Evolutionary conservation across 2,797 vertebrate species (phyloP), one percentile per base, ranked within the genome.

Genomic region (Chrosomus eos): DNA sequence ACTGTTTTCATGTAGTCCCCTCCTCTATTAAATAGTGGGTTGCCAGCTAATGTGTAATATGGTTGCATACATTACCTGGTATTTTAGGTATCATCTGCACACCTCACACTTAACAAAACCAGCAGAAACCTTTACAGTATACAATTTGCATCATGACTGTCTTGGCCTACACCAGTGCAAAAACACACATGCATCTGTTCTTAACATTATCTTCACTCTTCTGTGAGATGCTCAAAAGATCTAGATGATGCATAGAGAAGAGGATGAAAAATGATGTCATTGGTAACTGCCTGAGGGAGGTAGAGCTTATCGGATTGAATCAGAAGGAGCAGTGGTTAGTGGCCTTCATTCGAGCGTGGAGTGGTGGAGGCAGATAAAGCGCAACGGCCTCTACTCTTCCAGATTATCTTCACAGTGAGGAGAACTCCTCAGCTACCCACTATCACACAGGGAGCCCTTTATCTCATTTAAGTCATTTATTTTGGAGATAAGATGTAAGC

Each of bases 311-410:
- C 92, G 11, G 67, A 33, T 73, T 72, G 81, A 88, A 94, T 94
- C 93, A 88, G 89, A 79, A 86, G 85, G 85, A 85, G 90, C 87
- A 33, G 86, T 73, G 88, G 89, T 86, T 88, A 91, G 91, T 92
- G 92, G 92, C 91, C 92, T 89, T 84, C 87, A 84, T 87, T 87
- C 87, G 86, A 87, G 89, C 89, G 28, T 88, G 70, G 89, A 92
- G 89, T 94, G 94, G 90, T 90, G 88, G 87, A 88, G 89, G 88
- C 92, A 92, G 94, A 95, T 95, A 94, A 95, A 93, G 90, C n/a
- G 26, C 74, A 82, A 77, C 40, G 74, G 74, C 70, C 79, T 82
- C 83, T 86, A 87, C 88, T 88, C 89, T 85, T 87, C 77, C 74
- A 73, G 89, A 92, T 95, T 94, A 95, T 95, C 94, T 93, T 77